These are phyloP conservation scores for Rostratula benghalensis DNA, from an alignment of 2,113 vertebrate genomes.

Conservation along the genomic window DNA sequence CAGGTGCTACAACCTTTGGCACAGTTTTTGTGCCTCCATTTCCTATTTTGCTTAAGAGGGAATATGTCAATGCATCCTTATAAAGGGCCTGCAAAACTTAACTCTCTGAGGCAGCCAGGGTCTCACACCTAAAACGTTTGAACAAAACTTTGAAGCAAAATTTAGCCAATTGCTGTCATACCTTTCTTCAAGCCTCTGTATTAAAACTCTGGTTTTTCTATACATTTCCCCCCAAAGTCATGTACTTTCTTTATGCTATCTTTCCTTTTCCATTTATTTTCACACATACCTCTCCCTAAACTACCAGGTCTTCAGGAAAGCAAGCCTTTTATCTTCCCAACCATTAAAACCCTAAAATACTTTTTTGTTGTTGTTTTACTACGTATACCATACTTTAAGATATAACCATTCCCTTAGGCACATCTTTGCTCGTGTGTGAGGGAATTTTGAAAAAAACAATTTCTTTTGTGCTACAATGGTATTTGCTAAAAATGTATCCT, in stretches of 20 bases:
- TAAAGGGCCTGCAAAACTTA: neutral
- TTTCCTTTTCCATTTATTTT: neutral
- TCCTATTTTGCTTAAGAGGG: neutral
- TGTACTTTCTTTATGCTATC: neutral
- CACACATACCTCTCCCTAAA: neutral
- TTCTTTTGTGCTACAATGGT: neutral
- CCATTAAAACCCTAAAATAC: neutral
- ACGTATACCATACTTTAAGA: neutral
- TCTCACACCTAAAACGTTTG: neutral
- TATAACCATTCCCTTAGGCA: neutral
- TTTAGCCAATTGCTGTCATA: neutral
- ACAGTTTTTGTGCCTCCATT: neutral
- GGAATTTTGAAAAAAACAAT: neutral
- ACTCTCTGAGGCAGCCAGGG: neutral
- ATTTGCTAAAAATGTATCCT: neutral
- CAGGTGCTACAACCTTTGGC: neutral
- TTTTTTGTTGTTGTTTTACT: neutral
- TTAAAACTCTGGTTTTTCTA: neutral
- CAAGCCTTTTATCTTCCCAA: neutral
- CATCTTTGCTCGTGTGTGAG: neutral
- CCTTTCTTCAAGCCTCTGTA: neutral
- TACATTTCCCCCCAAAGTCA: neutral
- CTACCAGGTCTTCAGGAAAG: neutral
- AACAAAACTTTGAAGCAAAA: neutral
- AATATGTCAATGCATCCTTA: neutral